phyloP scores from a whole-genome alignment of 92 coral and sea anemone species.

The Pocillopora meandrina region DNA sequence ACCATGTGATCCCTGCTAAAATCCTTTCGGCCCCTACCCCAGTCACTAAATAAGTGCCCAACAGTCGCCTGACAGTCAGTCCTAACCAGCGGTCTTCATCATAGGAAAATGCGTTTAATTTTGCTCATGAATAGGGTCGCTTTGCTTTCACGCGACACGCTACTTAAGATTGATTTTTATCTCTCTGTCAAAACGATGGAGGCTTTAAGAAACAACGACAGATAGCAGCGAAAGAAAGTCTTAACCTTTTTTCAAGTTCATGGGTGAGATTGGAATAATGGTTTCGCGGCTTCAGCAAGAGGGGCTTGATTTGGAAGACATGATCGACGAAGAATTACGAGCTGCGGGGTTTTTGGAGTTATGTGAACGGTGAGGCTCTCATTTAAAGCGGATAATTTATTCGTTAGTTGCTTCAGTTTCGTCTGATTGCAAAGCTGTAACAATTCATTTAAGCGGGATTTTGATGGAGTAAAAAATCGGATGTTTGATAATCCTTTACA shows the following conservation, averaged over 20 bases:
- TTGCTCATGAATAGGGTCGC: constrained; percentile 21
- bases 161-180: background rate
- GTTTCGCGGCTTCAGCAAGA: constrained; percentile 81
- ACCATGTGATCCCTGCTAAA: too few relatives aligned
- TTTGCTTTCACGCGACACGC: constrained; percentile 6
- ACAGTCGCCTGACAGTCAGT: background rate
- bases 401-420: too few relatives aligned
- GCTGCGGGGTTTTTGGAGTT: constrained; percentile 79
- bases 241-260: constrained; percentile 47
- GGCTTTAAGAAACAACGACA: background rate
- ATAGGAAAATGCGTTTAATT: background rate
- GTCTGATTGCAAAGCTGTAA: too few relatives aligned
- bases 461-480: too few relatives aligned
- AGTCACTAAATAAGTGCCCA: too few relatives aligned
- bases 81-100: constrained; percentile 6
- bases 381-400: background rate
- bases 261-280: constrained; percentile 95
- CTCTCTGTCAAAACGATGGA: constrained; percentile 5
- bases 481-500: too few relatives aligned
- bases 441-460: too few relatives aligned
- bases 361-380: constrained; percentile 52
- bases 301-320: constrained; percentile 71
- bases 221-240: background rate
- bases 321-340: constrained; percentile 77
- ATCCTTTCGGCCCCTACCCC: too few relatives aligned